phyloP scores from a whole-genome alignment of 2,888 invertebrate species.

The Drosophila aldrichi region DNA sequence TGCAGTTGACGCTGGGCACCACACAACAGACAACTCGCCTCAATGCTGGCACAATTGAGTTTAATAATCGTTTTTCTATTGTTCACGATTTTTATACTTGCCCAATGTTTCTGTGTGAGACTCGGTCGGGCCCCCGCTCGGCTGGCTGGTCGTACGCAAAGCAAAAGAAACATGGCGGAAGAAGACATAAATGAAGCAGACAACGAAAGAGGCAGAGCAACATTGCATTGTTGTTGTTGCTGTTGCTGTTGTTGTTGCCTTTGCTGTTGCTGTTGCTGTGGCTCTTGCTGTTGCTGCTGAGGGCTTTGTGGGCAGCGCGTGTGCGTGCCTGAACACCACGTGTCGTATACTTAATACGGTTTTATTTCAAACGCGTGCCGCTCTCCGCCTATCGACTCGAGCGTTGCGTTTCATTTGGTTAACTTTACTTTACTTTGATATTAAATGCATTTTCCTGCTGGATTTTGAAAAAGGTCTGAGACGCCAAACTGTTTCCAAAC shows the following conservation, averaged over 20 bases:
- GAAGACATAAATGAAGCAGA: slow-evolving; percentile 76
- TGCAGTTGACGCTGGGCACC: slow-evolving; percentile 44
- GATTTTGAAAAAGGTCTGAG: slow-evolving; percentile 28
- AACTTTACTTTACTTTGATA: slow-evolving; percentile 24
- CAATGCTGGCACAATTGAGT: slow-evolving; percentile 83
- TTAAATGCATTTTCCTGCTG: slow-evolving; percentile 44
- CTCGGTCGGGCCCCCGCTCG: slow-evolving; percentile 33
- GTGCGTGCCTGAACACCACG: slow-evolving; percentile 62
- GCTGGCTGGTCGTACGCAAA: slow-evolving; percentile 41
- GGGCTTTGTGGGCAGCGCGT: slow-evolving; percentile 37
- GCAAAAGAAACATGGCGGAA: slow-evolving; percentile 68
- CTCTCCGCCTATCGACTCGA: slow-evolving; percentile 15
- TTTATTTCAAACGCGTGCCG: slow-evolving; percentile 72
- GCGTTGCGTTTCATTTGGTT: slow-evolving; percentile 27
- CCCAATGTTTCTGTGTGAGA: slow-evolving; percentile 60
- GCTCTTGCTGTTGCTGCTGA: slow-evolving; percentile 17
- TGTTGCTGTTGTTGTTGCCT: slow-evolving; percentile 5
- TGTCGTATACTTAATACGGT: slow-evolving; percentile 76
- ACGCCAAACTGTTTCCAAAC: slow-evolving; percentile 11
- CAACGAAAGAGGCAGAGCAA: slow-evolving; percentile 64
- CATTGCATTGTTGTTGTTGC: slow-evolving; percentile 34
- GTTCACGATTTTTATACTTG: slow-evolving; percentile 85
- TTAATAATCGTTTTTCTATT: slow-evolving; percentile 85
- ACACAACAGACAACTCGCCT: slow-evolving; percentile 83
- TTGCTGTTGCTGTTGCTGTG: slow-evolving; percentile 4